phyloP scores from a whole-genome alignment of 2,113 vertebrate genomes.

The Pseudonaja textilis region DNA sequence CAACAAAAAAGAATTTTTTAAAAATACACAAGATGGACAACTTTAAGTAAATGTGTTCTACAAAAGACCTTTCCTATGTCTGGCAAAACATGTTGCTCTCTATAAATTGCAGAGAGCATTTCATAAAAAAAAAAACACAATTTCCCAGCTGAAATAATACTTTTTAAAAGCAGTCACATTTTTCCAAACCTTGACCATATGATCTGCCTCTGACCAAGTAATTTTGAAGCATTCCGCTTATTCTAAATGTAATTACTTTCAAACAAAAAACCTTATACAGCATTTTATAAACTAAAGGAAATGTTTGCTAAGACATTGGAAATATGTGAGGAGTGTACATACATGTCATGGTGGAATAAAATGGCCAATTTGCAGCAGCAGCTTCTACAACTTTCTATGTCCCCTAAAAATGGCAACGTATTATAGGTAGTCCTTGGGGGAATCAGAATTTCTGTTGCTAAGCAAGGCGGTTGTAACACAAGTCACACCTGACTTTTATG shows the following conservation, averaged over 20 bases:
- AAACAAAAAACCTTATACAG: background rate
- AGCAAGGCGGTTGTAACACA: background rate
- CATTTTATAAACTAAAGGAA: constrained; percentile 46
- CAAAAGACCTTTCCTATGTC: background rate
- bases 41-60: background rate
- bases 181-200: constrained; percentile 38
- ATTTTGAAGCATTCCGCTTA: constrained; percentile 55
- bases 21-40: background rate
- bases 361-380: background rate
- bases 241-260: constrained; percentile 51
- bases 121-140: background rate
- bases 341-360: background rate
- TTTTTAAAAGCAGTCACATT: constrained; percentile 41
- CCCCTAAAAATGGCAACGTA: background rate
- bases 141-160: background rate
- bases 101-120: background rate
- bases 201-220: constrained; percentile 55
- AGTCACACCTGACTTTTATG: background rate
- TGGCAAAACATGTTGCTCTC: background rate
- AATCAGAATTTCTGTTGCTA: background rate
- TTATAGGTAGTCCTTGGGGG: background rate
- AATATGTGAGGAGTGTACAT: background rate
- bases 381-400: background rate
- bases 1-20: background rate
- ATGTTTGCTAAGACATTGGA: constrained; percentile 45